Evolutionary conservation across 1,140 invertebrate genomes (phyloP).

Genomic region (Acromyrmex charruanus): DNA sequence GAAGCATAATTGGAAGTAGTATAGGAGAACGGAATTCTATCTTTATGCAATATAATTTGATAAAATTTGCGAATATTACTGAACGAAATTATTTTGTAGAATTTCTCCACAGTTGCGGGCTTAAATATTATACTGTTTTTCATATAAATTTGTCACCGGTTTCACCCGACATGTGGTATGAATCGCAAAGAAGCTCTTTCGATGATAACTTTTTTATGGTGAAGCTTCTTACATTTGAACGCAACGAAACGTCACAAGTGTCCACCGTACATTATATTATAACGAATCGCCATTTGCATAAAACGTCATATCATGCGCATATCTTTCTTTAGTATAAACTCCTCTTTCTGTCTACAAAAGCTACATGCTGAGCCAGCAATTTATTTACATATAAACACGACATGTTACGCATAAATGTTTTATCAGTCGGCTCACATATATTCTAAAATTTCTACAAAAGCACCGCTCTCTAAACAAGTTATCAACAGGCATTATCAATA

Average conservation of each 20-base stretch:
- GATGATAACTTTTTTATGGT: conserved; percentile 6
- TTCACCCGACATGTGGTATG: neutral
- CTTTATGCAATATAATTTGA: neutral
- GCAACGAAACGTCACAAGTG: conserved; percentile 9
- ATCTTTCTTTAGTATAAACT: conserved; percentile 15
- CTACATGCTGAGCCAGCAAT: conserved; percentile 3
- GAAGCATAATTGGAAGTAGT: neutral
- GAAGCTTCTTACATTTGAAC: neutral
- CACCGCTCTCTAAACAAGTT: neutral
- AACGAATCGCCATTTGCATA: conserved; percentile 41
- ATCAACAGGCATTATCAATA: conserved; percentile 26
- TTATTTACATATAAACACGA: conserved; percentile 41
- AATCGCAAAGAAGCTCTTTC: conserved; percentile 2
- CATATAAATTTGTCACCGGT: neutral
- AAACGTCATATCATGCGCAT: conserved; percentile 28
- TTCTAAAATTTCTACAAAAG: conserved; percentile 31
- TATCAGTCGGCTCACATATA: conserved; percentile 17
- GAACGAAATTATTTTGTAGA: neutral
- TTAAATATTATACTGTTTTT: neutral
- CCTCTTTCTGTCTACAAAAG: neutral
- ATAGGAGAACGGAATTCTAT: too few species aligned
- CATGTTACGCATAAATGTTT: conserved; percentile 37
- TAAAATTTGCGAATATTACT: neutral
- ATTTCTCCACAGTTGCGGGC: neutral
- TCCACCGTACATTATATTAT: conserved; percentile 28